Percentiles rank a stretch among this genome's conserved stretches.
Evolutionary conservation across 2,888 invertebrate species (phyloP).

Genomic region (Cephonodes hylas): DNA sequence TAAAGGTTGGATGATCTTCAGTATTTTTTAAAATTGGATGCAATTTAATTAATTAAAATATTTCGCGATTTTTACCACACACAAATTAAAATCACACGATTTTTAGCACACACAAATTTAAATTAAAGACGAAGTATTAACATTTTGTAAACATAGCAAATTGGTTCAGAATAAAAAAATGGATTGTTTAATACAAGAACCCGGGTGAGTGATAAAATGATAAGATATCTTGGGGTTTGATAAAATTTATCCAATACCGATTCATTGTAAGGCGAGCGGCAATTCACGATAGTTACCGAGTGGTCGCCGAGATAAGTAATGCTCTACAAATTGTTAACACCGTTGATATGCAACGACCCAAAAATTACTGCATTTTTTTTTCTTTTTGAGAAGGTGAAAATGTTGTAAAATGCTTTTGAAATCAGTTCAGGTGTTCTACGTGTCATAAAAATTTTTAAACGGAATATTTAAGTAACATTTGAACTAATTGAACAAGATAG

Average conservation of each 20-base stretch:
- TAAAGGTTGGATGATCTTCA: background rate
- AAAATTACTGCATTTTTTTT: too few species aligned
- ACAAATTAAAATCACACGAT: too few species aligned
- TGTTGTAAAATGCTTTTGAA: too few species aligned
- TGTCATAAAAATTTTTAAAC: too few species aligned
- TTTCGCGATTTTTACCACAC: background rate
- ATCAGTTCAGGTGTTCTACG: too few species aligned
- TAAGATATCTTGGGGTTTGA: conserved; percentile 29
- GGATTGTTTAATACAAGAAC: background rate
- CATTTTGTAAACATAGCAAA: background rate
- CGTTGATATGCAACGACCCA: too few species aligned
- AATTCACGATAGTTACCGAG: too few species aligned
- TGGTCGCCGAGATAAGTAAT: too few species aligned
- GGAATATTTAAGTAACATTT: too few species aligned
- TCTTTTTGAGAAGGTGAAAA: too few species aligned
- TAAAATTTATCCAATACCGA: conserved; percentile 14
- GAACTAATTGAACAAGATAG: too few species aligned
- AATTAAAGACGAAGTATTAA: background rate
- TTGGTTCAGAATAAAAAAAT: background rate
- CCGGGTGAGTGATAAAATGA: conserved; percentile 29
- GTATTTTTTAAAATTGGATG: background rate
- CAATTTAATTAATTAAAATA: background rate
- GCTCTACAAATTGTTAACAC: too few species aligned
- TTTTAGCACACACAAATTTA: background rate
- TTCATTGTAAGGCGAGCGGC: conserved; percentile 13